Percentiles rank a stretch among this genome's conserved stretches.
These are phyloP conservation scores for Stichodactyla mertensii DNA, from an alignment of 64 coral and sea anemone species.

Conservation along the genomic window DNA sequence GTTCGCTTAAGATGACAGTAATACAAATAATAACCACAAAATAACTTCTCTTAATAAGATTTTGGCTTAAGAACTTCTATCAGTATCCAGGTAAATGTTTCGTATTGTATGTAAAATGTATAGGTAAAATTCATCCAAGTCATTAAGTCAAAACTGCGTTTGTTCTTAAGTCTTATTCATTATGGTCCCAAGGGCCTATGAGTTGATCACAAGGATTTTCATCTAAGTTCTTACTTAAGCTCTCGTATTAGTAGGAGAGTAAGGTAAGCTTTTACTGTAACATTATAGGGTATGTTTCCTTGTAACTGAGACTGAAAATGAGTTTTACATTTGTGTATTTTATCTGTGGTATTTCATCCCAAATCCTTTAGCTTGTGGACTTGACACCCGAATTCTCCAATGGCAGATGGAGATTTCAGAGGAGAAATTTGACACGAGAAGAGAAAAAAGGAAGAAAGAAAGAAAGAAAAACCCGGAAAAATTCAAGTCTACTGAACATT, in stretches of 20 bases:
- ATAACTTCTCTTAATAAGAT: no score
- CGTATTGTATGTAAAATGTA: not conserved
- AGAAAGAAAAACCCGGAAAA: not conserved
- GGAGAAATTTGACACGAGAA: not conserved
- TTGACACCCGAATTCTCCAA: not conserved
- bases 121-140: not conserved
- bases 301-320: not conserved
- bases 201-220: not conserved
- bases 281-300: not conserved
- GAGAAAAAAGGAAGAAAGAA: not conserved
- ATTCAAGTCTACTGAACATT: not conserved
- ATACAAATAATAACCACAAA: no score
- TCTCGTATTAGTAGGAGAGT: not conserved
- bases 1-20: no score
- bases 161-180: not conserved
- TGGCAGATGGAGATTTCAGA: not conserved
- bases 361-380: not conserved
- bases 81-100: not conserved
- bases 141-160: not conserved
- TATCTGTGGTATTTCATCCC: not conserved
- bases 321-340: not conserved
- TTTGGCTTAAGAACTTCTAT: no score
- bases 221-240: not conserved
- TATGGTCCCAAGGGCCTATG: not conserved
- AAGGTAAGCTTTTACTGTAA: not conserved